These are phyloP conservation scores for Araneus ventricosus DNA, from an alignment of 1,140 invertebrate genomes.

Conservation along the genomic window DNA sequence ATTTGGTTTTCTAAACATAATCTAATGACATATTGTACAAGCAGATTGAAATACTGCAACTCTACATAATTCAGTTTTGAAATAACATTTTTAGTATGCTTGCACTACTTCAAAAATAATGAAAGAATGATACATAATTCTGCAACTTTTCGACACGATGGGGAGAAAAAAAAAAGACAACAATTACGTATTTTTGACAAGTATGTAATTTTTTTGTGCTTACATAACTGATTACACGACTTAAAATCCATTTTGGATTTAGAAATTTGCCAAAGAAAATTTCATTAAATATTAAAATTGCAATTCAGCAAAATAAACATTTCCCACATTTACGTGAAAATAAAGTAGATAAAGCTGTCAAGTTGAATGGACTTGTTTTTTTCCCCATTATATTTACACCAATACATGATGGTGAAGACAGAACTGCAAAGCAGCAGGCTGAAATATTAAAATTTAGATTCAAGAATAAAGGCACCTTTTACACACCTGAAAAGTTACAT, in stretches of 20 bases:
- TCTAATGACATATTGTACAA: slow-evolving; percentile 23
- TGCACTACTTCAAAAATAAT: not conserved
- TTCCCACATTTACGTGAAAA: not conserved
- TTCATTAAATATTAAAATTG: not conserved
- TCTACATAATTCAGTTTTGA: not conserved
- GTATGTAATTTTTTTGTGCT: too few relatives aligned
- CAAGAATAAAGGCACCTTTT: slow-evolving; percentile 71
- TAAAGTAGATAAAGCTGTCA: not conserved
- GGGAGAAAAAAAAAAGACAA: not conserved
- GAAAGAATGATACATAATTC: not conserved
- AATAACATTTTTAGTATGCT: not conserved
- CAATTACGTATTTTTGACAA: too few relatives aligned
- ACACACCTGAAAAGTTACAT: slow-evolving; percentile 68
- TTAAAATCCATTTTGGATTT: not conserved
- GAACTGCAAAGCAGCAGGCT: slow-evolving; percentile 43
- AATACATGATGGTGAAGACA: slow-evolving; percentile 25
- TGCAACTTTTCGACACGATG: not conserved
- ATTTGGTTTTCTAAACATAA: slow-evolving; percentile 8
- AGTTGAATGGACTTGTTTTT: not conserved
- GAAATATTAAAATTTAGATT: slow-evolving; percentile 66
- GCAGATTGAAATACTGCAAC: not conserved
- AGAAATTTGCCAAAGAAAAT: not conserved
- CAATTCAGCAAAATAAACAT: not conserved
- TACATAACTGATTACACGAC: not conserved
- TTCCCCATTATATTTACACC: slow-evolving; percentile 28